A percentile compares a stretch with the other conserved stretches of the same genome.
Conservation (phyloP, 2,888 invertebrate species). For the Leptopterna dolabrata region DNA sequence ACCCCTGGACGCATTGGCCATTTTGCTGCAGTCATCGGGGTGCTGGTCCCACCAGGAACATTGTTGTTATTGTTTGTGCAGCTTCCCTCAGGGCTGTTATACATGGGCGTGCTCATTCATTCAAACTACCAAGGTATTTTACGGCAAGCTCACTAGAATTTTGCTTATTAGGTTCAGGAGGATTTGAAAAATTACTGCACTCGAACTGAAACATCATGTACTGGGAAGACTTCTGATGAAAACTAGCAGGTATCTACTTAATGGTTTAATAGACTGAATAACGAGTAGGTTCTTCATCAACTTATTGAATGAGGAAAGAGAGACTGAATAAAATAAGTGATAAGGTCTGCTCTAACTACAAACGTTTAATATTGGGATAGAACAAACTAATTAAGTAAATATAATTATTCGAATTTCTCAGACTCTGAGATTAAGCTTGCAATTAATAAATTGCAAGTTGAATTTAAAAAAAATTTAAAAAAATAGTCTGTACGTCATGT, state of each 20-base stretch:
- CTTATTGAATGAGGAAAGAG: no score
- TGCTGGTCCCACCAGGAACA: constrained; percentile 54
- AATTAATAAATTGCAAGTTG: no score
- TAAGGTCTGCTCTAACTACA: no score
- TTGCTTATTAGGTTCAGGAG: not conserved
- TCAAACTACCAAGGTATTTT: constrained; percentile 39
- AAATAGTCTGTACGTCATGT: no score
- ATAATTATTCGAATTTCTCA: no score
- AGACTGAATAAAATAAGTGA: no score
- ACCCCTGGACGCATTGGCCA: constrained; percentile 93
- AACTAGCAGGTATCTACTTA: not conserved
- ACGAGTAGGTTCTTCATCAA: no score
- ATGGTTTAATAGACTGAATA: not conserved
- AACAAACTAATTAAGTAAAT: no score
- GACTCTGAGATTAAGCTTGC: not conserved
- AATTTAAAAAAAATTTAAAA: no score
- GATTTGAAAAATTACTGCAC: not conserved
- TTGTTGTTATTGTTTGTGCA: constrained; percentile 59
- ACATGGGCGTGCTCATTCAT: constrained; percentile 51
- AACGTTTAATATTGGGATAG: no score
- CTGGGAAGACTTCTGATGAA: not conserved
- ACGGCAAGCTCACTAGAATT: constrained; percentile 34
- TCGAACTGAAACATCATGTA: not conserved
- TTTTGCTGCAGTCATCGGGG: constrained; percentile 65
- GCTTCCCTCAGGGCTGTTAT: constrained; percentile 58